These are phyloP conservation scores for Dendroctonus valens DNA, from an alignment of 1,140 invertebrate genomes.

Conservation along the genomic window DNA sequence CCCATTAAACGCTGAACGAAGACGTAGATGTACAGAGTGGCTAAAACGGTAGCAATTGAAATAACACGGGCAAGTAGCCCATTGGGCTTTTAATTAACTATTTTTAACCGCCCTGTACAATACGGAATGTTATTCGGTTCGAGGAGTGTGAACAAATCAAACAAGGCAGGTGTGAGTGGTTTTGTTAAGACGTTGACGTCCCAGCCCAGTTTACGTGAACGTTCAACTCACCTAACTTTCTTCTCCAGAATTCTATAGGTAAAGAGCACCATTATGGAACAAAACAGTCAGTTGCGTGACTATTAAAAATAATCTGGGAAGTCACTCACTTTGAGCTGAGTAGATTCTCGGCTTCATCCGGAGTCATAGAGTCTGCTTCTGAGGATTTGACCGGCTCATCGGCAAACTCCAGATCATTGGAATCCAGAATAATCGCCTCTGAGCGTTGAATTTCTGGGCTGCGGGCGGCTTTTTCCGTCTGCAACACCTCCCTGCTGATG, in stretches of 20 bases:
- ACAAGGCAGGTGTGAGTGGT: neutral
- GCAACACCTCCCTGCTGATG: slow-evolving; percentile 36
- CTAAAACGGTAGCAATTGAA: too few relatives aligned
- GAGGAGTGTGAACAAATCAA: too few relatives aligned
- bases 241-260: slow-evolving; percentile 70
- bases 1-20: too few relatives aligned
- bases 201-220: slow-evolving; percentile 3
- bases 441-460: slow-evolving; percentile 39
- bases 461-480: slow-evolving; percentile 25
- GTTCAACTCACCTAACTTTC: slow-evolving; percentile 69
- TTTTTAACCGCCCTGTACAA: too few relatives aligned
- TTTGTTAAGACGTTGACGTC: slow-evolving; percentile 15
- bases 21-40: too few relatives aligned
- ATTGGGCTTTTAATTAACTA: too few relatives aligned
- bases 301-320: slow-evolving; percentile 4
- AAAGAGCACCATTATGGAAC: slow-evolving; percentile 37
- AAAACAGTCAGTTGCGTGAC: slow-evolving; percentile 16
- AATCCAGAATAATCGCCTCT: slow-evolving; percentile 52
- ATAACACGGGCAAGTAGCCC: too few relatives aligned
- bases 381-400: slow-evolving; percentile 49
- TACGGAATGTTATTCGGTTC: too few relatives aligned
- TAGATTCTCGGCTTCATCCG: slow-evolving; percentile 80
- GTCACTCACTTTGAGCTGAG: slow-evolving; percentile 70
- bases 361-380: slow-evolving; percentile 70
- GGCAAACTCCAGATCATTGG: slow-evolving; percentile 45